Evolutionary conservation across 2,888 invertebrate genomes (phyloP), one percentile per base, ranked within the genome.

Genomic region (Apamea anceps): DNA sequence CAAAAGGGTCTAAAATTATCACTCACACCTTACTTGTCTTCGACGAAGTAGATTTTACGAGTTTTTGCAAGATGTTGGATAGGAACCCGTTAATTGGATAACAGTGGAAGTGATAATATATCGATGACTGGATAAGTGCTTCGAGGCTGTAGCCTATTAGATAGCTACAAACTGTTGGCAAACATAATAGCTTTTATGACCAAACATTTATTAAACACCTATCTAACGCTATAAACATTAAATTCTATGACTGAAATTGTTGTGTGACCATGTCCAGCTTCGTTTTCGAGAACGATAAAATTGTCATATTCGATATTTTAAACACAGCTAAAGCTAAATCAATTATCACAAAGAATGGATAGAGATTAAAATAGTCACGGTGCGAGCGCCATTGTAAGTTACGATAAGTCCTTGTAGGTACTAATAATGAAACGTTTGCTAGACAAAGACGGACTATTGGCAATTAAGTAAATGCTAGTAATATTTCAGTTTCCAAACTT

Each of bases 61-160:
- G 88, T 88, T 91, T 91, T 91, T 90, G 90, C 88, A 87, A 90
- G 91, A 92, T 90, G 86, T 85, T 79, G 77, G 90, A 89, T 90
- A 91, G 87, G 83, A 82, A 86, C 86, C 87, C 89, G 91, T 89
- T 94, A 93, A 94, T 93, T 93, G 91, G 92, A 91, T 93, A 91
- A 91, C 90, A 90, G 87, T 85, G 81, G 77, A 85, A 81, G 66
- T 72, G 79, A 78, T 78, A 75, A 81, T 73, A 83, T 81, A 81
- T 83, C 76, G 82, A 79, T 87, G 76, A 81, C 60, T 72, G 54
- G 74, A 70, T 81, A 84, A 84, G 81, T 79, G 76, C 73, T 77
- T 62, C 54, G 68, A 48, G 79, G 62, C 72, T 62, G 62, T 18
- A 57, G 67, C 51, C 45, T 79, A 75, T 87, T 88, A 77, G 82